Evolutionary conservation across 2,888 invertebrate species (phyloP).

Genomic region (Amphimallon solstitiale): DNA sequence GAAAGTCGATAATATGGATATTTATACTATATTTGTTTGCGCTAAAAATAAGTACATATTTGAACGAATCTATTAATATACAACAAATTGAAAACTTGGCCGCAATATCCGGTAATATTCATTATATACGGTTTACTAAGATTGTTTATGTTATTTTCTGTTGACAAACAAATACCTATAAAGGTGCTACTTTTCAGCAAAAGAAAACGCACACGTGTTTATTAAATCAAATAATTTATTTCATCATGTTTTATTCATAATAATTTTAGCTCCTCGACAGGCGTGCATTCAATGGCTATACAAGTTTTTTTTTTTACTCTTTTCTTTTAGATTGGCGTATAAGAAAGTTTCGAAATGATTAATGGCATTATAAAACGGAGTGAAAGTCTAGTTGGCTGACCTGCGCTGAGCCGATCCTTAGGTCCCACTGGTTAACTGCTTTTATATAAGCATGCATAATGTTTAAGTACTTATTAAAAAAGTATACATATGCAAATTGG

Average conservation of each 20-base stretch:
- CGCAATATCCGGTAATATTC: no score
- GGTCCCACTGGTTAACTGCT: slow-evolving; percentile 18
- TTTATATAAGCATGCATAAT: slow-evolving; percentile 5
- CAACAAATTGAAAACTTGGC: no score
- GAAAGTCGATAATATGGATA: no score
- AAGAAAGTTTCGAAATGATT: slow-evolving; percentile 33
- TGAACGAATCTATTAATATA: no score
- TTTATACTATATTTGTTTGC: no score
- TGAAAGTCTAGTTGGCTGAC: slow-evolving; percentile 26
- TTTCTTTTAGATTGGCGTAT: slow-evolving; percentile 17
- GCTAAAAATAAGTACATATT: no score
- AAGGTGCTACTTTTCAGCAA: slow-evolving; percentile 8
- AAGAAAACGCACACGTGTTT: slow-evolving; percentile 30
- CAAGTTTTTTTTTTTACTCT: slow-evolving; percentile 13
- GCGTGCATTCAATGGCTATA: slow-evolving; percentile 22
- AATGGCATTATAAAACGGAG: slow-evolving; percentile 31
- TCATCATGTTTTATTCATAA: slow-evolving; percentile 33
- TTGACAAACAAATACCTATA: background rate
- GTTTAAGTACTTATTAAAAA: no score
- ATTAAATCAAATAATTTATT: slow-evolving; percentile 31
- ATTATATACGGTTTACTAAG: background rate
- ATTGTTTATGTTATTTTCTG: slow-evolving; percentile 12
- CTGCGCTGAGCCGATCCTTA: background rate
- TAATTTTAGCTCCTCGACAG: slow-evolving; percentile 13
- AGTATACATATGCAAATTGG: no score